Percentiles rank a stretch among this genome's conserved stretches.
phyloP scores from a whole-genome alignment of 2,113 vertebrate genomes.

The Bos javanicus region DNA sequence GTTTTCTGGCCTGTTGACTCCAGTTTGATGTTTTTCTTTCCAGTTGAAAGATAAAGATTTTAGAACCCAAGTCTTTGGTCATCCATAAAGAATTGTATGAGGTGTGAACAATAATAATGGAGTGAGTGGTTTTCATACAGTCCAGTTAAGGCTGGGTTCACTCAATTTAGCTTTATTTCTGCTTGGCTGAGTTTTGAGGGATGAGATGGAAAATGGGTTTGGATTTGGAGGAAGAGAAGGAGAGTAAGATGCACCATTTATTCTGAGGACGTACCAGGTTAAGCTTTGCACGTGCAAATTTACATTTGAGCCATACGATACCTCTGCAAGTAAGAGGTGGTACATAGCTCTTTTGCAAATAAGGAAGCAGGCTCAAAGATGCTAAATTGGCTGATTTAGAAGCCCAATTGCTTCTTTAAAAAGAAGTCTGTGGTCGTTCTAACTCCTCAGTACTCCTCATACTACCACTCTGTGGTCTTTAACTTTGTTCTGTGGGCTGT shows the following conservation, averaged over 20 bases:
- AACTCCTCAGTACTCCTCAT: neutral
- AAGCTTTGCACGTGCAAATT: neutral
- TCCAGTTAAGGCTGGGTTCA: neutral
- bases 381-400: constrained; percentile 8
- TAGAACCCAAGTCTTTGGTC: neutral
- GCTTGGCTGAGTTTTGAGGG: constrained; percentile 41
- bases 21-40: neutral
- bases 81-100: neutral
- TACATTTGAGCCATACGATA: neutral
- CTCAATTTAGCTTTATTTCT: constrained; percentile 43
- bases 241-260: neutral
- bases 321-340: neutral
- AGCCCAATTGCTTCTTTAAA: neutral
- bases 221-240: neutral
- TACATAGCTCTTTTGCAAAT: neutral
- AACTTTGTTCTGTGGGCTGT: neutral
- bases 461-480: neutral
- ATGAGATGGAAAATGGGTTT: constrained; percentile 28
- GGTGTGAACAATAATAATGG: constrained; percentile 1
- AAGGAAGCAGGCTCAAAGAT: neutral
- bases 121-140: constrained; percentile 35
- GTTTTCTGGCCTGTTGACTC: neutral
- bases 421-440: neutral
- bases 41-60: constrained; percentile 24
- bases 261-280: neutral